Conservation (phyloP, 1,140 invertebrate species). For the Nylanderia fulva region DNA sequence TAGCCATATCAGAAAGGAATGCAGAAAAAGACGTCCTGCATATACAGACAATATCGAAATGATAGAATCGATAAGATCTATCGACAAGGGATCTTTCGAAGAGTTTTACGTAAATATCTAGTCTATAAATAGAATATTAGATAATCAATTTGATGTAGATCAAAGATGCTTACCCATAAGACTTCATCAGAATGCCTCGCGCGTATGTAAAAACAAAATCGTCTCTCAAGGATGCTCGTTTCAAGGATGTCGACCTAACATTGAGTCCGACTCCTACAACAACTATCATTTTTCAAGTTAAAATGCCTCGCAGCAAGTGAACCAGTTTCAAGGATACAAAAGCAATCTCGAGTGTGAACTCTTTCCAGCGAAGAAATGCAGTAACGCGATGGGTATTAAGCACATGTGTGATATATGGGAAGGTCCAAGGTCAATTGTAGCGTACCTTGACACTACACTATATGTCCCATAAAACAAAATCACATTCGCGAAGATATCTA, state of each 20-base stretch:
- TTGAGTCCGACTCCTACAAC: slow-evolving; percentile 21
- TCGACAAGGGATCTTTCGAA: background rate
- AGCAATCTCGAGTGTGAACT: slow-evolving; percentile 21
- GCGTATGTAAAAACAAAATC: background rate
- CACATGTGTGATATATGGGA: background rate
- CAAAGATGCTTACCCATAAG: background rate
- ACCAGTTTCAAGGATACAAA: slow-evolving; percentile 51
- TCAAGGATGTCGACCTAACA: slow-evolving; percentile 38
- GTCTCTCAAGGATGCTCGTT: background rate
- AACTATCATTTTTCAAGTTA: slow-evolving; percentile 38
- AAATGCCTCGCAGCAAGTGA: slow-evolving; percentile 41
- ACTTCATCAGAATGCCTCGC: background rate
- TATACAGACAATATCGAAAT: background rate
- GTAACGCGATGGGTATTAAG: slow-evolving; percentile 39
- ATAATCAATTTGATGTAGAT: background rate
- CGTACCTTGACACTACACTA: background rate
- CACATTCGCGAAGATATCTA: background rate
- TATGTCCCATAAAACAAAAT: slow-evolving; percentile 9
- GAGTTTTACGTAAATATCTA: no score
- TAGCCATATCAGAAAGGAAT: background rate
- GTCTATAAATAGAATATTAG: background rate
- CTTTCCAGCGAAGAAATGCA: slow-evolving; percentile 16
- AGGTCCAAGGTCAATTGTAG: slow-evolving; percentile 36
- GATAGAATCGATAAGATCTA: background rate
- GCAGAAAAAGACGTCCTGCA: background rate